These are phyloP conservation scores for Chymomyza caudatula DNA, from an alignment of 2,888 invertebrate species.

Conservation along the genomic window DNA sequence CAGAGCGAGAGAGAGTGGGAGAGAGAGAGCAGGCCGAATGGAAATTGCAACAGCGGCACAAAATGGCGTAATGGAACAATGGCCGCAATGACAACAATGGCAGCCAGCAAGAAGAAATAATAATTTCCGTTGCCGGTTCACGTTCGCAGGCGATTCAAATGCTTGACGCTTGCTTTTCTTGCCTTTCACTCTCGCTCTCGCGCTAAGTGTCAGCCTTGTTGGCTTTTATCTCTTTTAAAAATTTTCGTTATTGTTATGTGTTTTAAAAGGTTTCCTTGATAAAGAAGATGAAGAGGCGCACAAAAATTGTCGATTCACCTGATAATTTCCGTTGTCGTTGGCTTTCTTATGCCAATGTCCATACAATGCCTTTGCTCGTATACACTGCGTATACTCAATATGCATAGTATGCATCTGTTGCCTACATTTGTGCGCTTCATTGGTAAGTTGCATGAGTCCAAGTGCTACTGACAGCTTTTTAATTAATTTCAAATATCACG, in stretches of 20 bases:
- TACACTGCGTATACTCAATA: background rate
- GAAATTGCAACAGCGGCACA: slow-evolving; percentile 50
- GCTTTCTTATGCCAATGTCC: background rate
- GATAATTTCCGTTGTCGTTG: slow-evolving; percentile 3
- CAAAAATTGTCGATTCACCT: slow-evolving; percentile 9
- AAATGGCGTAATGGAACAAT: slow-evolving; percentile 53
- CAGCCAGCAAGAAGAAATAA: slow-evolving; percentile 58
- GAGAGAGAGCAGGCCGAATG: slow-evolving; percentile 41
- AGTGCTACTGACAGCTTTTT: background rate
- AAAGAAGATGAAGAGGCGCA: slow-evolving; percentile 11
- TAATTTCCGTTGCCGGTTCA: slow-evolving; percentile 69
- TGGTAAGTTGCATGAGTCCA: background rate
- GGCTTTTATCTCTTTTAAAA: slow-evolving; percentile 63
- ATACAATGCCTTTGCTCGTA: background rate
- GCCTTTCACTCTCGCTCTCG: too few species aligned
- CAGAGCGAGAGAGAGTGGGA: slow-evolving; percentile 34
- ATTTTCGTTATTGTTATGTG: slow-evolving; percentile 63
- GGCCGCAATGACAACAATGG: slow-evolving; percentile 56
- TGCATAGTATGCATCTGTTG: background rate
- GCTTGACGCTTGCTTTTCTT: background rate
- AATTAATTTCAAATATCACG: background rate
- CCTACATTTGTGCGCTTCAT: background rate
- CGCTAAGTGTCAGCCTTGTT: too few species aligned
- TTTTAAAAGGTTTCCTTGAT: slow-evolving; percentile 65
- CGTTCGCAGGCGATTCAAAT: slow-evolving; percentile 28